A percentile compares a stretch with the other conserved stretches of the same genome.
Evolutionary conservation across 35 echinoderm and acorn worm species (phyloP).

Genomic region (Apostichopus parvimensis): DNA sequence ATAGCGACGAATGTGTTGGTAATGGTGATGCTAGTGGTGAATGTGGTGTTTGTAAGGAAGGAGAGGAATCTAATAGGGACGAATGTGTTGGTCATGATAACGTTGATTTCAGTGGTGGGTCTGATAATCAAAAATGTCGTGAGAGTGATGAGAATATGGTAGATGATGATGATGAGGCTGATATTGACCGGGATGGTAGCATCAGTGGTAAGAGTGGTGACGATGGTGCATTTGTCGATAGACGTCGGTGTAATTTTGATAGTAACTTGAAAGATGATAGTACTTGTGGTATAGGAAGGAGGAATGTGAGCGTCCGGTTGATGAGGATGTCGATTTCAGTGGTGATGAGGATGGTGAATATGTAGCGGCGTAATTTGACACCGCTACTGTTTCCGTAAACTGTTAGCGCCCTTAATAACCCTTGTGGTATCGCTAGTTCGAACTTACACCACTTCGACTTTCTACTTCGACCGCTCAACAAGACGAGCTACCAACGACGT

Average conservation of each 20-base stretch:
- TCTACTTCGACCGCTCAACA: too few relatives aligned
- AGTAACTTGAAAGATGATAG: constrained; percentile 26
- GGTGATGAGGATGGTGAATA: not conserved
- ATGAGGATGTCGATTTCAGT: not conserved
- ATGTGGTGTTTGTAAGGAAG: too few relatives aligned
- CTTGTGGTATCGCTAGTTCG: too few relatives aligned
- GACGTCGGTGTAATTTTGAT: not conserved
- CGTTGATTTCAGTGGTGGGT: not conserved
- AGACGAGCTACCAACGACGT: too few relatives aligned
- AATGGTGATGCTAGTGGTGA: too few relatives aligned
- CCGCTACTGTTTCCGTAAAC: too few relatives aligned
- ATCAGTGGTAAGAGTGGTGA: not conserved
- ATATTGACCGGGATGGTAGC: not conserved
- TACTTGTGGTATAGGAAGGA: not conserved
- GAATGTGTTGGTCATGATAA: not conserved
- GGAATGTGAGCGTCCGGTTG: not conserved
- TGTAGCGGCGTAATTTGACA: too few relatives aligned
- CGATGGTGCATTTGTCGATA: not conserved
- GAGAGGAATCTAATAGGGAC: too few relatives aligned
- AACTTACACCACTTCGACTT: too few relatives aligned
- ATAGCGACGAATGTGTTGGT: too few relatives aligned
- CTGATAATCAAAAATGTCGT: not conserved
- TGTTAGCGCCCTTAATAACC: too few relatives aligned
- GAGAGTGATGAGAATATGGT: not conserved
- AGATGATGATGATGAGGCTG: not conserved